Evolutionary conservation across 2,888 invertebrate genomes (phyloP), one percentile per base, ranked within the genome.

Genomic region (Aethes cnicana): DNA sequence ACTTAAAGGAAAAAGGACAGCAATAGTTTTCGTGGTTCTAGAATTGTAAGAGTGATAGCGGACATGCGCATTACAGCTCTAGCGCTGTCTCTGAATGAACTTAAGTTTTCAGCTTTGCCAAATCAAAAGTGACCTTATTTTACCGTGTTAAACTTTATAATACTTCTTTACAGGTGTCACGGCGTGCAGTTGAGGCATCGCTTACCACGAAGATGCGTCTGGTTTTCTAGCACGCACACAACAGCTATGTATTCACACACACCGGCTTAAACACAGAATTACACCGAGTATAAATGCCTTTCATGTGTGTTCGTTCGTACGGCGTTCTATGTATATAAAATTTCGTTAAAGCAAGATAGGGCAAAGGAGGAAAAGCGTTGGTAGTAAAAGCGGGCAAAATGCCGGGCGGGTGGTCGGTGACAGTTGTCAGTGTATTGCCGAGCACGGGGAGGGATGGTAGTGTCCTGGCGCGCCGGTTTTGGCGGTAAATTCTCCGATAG

Each of bases 281-380:
- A 57, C 59, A 69, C 71, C 58, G 57, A 69, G 71, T 69, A 68
- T 74, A 77, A 67, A 77, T 76, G 66, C 70, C 72, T 65, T 77
- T 63, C 69, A 72, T 80, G 76, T 83, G 82, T 83, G 81, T 76
- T 72, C 82, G 81, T 76, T 72, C 59, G 68, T 72, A 72, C 63
- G 69, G 63, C 65, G 74, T 64, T 74, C 62, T 79, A 71, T 77
- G 74, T 80, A 74, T 75, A 77, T 79, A 79, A 68, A 79, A 78
- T 81, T 79, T 80, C 77, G 82, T 76, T 76, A 69, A 78, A 82
- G 82, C 75, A 79, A 83, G 81, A 83, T 81, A 80, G 81, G 77
- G 80, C 69, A 79, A 79, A 80, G 79, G 84, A 80, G 84, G 82
- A 82, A 84, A 81, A 81, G 72, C 81, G 76, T 58, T 65, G 59